Base-by-base conservation (phyloP, 1,140 invertebrate genomes). In the Glossosoma conforme region DNA sequence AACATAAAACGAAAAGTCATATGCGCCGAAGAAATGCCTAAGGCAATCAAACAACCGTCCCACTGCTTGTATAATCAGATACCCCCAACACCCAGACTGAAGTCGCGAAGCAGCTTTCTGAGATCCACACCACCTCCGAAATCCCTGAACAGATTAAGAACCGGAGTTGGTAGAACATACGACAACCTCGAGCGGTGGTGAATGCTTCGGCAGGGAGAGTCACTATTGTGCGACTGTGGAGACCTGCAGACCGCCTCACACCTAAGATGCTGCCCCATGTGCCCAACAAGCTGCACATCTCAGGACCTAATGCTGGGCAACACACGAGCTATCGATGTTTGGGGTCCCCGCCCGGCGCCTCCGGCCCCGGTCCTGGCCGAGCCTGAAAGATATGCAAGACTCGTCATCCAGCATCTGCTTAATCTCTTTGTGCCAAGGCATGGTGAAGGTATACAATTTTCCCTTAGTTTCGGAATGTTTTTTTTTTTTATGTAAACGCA, bases 351-450 rank as follows among this genome's bases (percentile, higher is more conserved):
- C 61, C 77, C 87, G 44, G 84, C 59, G 87, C 96, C 14, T n/a
- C 93, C 94, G 1, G 81, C 81, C 61, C 91, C 93, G 2, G 84
- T 98, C 10, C 75, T 83, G 25, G 86, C 93, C 41, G 89, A 95
- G 66, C 90, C 95, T 0, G 94, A 95, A 66, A 79, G 87, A 47
- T 98, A 96, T 75, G 87, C 91, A 1, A 78, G 89, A 54, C 89
- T 86, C 68, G 97, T 98, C 57, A 86, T 98, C 18, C 82, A 84
- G 40, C 94, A 97, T 72, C 83, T 98, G 49, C 89, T 95, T 63
- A 96, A 98, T 74, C 76, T 98, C 33, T 98, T 98, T 75, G 84
- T 95, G 30, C 94, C 94, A n/a, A 75, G 94, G 37, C 85, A 86
- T 65, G 89, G 88, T 60, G 89, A 93, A 82, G 89, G 90, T 93